Base-by-base conservation (phyloP, 2,113 vertebrate species). In the Setophaga kirtlandii region DNA sequence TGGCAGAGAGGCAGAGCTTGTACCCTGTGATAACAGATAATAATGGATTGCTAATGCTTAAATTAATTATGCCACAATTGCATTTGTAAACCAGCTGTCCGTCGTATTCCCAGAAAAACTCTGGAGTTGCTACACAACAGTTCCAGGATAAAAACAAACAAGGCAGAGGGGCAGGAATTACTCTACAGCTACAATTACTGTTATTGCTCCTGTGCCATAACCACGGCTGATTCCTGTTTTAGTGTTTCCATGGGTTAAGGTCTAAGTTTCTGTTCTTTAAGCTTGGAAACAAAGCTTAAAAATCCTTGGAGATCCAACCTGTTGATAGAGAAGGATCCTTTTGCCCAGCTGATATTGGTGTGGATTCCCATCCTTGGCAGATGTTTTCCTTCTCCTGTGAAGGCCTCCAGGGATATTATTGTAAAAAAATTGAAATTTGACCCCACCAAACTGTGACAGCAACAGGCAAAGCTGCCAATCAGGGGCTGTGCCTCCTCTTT, bases 1-100 rank as follows among this genome's bases (percentile, higher is more conserved):
- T 96, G 95, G 93, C 91, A 96, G 96, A 84, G 65, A 94, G 76
- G 75, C 91, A 76, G 81, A 90, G 94, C 83, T 88, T 42, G 68
- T 59, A 74, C 19, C 87, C 68, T 14, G 59, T 8, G 46, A 93
- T 90, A 96, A 90, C 73, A 64, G 83, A 94, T 76, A 94, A 93
- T 93, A 84, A 95, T 65, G 92, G 93, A 69, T 89, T 82, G 92
- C 79, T 96, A 93, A 96, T 94, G 84, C 83, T 90, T 83, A 87
- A 91, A 96, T 97, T 81, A 89, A 95, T 92, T 93, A 92, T 73
- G 80, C 44, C 60, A 74, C 83, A 78, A 49, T 76, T 70, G 89
- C 80, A 58, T 82, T 96, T 92, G 92, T 89, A 93, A 96, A 60
- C 53, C 92, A 93, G 80, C 92, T 94, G 94, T 39, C 93, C 96